Evolutionary conservation across 2,797 vertebrate species (phyloP).

Genomic region (Simalia tracyae): DNA sequence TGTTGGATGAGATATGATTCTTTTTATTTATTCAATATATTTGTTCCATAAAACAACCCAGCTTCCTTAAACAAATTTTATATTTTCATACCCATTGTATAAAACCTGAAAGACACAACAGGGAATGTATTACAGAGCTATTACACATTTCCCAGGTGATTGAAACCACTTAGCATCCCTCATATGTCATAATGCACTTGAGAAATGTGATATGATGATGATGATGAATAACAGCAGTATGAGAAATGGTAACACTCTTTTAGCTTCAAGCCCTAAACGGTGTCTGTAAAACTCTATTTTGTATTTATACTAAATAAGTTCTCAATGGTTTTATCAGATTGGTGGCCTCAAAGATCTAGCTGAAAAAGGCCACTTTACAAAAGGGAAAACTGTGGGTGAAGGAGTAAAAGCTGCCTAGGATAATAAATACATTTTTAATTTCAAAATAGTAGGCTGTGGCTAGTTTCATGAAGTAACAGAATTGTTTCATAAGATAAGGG

Average conservation of each 20-base stretch:
- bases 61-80: slow-evolving; percentile 58
- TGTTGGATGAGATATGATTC: slow-evolving; percentile 29
- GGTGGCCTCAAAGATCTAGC: background rate
- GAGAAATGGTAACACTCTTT: slow-evolving; percentile 6
- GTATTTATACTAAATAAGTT: background rate
- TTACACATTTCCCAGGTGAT: slow-evolving; percentile 33
- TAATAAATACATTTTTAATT: background rate
- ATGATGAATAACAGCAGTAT: slow-evolving; percentile 28
- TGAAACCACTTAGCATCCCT: slow-evolving; percentile 47
- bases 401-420: too few relatives aligned
- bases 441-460: background rate
- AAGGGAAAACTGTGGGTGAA: background rate
- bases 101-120: slow-evolving; percentile 47
- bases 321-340: background rate
- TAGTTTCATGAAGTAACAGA: too few relatives aligned
- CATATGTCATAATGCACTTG: slow-evolving; percentile 32
- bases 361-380: background rate
- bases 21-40: slow-evolving; percentile 42
- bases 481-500: background rate
- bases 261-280: background rate
- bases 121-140: slow-evolving; percentile 39
- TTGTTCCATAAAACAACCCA: slow-evolving; percentile 47
- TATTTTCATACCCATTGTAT: slow-evolving; percentile 44
- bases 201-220: slow-evolving; percentile 12
- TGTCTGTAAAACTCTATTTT: background rate